These are phyloP conservation scores for Graphium colonna DNA, from an alignment of 2,888 invertebrate species.

Conservation along the genomic window DNA sequence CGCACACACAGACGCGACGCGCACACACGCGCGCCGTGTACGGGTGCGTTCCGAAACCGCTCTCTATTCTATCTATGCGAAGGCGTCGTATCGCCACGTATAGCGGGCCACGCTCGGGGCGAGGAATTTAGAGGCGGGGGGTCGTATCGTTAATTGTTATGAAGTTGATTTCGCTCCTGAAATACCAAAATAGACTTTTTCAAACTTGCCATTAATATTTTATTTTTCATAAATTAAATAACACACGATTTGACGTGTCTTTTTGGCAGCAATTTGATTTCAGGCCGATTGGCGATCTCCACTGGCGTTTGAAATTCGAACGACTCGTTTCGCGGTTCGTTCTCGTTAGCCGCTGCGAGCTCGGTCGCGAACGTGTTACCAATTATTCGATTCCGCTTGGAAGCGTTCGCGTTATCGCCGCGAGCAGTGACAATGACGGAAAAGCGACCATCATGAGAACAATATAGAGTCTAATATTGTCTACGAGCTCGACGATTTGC, in stretches of 20 bases:
- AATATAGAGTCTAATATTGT: constrained; percentile 47
- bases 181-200: constrained; percentile 79
- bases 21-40: constrained; percentile 52
- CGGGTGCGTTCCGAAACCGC: constrained; percentile 80
- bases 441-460: constrained; percentile 41
- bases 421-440: constrained; percentile 59
- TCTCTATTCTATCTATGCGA: constrained; percentile 81
- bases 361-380: constrained; percentile 40
- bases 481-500: constrained; percentile 25
- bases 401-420: constrained; percentile 56
- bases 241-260: background rate
- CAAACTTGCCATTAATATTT: constrained; percentile 42
- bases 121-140: constrained; percentile 80
- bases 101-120: constrained; percentile 79
- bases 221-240: no score
- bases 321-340: constrained; percentile 3
- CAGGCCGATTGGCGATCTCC: constrained; percentile 19
- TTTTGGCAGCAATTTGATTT: background rate
- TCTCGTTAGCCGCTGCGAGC: constrained; percentile 28
- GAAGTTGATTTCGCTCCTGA: constrained; percentile 80
- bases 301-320: constrained; percentile 28
- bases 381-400: constrained; percentile 42
- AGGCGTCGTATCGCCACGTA: constrained; percentile 79
- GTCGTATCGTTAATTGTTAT: constrained; percentile 81
- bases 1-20: constrained; percentile 40